Conservation (phyloP, 2,888 invertebrate species). For the Chirona hameri region DNA sequence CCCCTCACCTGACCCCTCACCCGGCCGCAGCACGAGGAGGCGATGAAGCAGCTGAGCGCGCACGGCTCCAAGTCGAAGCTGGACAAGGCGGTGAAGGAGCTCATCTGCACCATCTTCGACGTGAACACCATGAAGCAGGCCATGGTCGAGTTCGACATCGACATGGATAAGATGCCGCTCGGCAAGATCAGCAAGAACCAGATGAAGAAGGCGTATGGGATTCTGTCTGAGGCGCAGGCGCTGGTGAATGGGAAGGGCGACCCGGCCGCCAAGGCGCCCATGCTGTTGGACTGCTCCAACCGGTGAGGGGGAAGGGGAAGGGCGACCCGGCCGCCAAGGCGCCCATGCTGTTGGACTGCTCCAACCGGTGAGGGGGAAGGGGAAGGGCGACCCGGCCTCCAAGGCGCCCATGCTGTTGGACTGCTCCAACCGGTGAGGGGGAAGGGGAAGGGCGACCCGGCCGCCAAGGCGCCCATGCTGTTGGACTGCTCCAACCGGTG, state of each 20-base stretch:
- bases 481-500: too few species aligned
- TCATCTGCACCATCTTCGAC: constrained; percentile 85
- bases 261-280: constrained; percentile 47
- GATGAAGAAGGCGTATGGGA: constrained; percentile 74
- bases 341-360: too few species aligned
- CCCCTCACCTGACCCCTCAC: too few species aligned
- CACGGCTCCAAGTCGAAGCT: constrained; percentile 60
- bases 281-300: constrained; percentile 80
- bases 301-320: too few species aligned
- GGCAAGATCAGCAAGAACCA: constrained; percentile 91
- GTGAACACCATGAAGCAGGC: constrained; percentile 85
- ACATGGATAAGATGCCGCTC: constrained; percentile 95
- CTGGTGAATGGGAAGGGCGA: constrained; percentile 37
- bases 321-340: too few species aligned
- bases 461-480: too few species aligned
- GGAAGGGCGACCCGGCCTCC: too few species aligned
- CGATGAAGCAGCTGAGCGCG: constrained; percentile 45
- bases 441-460: too few species aligned
- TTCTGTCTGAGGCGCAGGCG: constrained; percentile 63
- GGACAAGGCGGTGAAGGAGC: constrained; percentile 69
- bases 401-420: too few species aligned
- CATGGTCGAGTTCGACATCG: constrained; percentile 88
- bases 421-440: too few species aligned
- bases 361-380: too few species aligned
- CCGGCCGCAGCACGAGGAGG: constrained; percentile 46